Evolutionary conservation across 37 sponge, comb jelly and placozoan species (phyloP).

Genomic region (Crambe crambe): DNA sequence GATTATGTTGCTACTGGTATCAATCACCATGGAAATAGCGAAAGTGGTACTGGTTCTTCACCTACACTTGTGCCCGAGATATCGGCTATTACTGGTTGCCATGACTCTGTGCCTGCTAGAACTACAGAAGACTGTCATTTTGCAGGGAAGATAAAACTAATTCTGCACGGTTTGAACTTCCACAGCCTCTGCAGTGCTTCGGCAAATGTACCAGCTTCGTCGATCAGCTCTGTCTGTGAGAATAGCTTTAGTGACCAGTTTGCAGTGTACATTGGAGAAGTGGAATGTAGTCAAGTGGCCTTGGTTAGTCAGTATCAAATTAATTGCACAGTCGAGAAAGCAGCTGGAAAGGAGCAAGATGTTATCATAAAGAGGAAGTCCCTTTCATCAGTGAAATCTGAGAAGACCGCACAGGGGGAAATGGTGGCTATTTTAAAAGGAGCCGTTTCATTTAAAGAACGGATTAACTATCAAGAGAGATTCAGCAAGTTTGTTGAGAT

Average conservation of each 20-base stretch:
- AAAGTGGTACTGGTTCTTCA: not conserved
- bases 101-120: slow-evolving; percentile 26
- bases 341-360: slow-evolving; percentile 15
- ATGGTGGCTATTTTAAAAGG: slow-evolving; percentile 5
- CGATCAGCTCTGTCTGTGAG: slow-evolving; percentile 9
- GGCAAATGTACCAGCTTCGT: not conserved
- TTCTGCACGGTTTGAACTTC: slow-evolving; percentile 48
- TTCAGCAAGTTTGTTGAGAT: slow-evolving; percentile 61
- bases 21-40: not conserved
- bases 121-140: slow-evolving; percentile 50
- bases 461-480: slow-evolving; percentile 44
- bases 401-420: not conserved
- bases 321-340: slow-evolving; percentile 47
- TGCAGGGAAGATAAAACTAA: slow-evolving; percentile 12
- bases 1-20: not conserved
- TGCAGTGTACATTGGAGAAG: slow-evolving; percentile 21
- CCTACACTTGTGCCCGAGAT: slow-evolving; percentile 20
- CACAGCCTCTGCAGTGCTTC: not conserved
- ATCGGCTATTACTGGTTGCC: slow-evolving; percentile 56
- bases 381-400: not conserved
- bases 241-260: slow-evolving; percentile 12
- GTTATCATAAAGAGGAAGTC: slow-evolving; percentile 19
- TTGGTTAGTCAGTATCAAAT: slow-evolving; percentile 25
- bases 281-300: slow-evolving; percentile 7
- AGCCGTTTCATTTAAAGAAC: slow-evolving; percentile 55